Conservation (phyloP, 2,113 vertebrate species). For the Saimiri boliviensis region DNA sequence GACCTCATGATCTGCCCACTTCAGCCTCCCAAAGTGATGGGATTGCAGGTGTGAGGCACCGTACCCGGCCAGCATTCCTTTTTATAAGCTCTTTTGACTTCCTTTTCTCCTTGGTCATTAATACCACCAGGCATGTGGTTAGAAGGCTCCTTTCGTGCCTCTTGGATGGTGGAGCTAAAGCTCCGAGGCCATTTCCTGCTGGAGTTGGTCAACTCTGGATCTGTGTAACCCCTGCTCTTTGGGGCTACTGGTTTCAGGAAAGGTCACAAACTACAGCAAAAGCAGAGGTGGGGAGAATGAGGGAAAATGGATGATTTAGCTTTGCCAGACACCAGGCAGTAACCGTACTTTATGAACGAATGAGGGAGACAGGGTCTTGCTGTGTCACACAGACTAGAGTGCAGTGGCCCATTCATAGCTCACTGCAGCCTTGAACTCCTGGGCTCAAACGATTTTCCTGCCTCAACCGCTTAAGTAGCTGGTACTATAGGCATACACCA, state of each 20-base stretch:
- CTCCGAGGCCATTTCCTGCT: not conserved
- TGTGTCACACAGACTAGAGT: too few relatives aligned
- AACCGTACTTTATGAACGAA: too few relatives aligned
- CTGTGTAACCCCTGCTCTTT: not conserved
- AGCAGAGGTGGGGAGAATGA: not conserved
- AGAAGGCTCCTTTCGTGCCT: not conserved
- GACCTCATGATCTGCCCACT: too few relatives aligned
- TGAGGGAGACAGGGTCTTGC: too few relatives aligned
- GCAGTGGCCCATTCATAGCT: too few relatives aligned
- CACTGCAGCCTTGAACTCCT: too few relatives aligned
- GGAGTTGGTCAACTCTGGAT: not conserved
- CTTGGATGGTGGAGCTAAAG: not conserved
- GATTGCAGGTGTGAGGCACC: too few relatives aligned
- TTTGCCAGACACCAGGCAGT: not conserved
- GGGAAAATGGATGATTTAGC: not conserved
- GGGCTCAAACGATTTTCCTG: too few relatives aligned
- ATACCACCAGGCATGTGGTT: not conserved
- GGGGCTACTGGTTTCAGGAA: constrained; percentile 5
- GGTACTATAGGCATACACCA: too few relatives aligned
- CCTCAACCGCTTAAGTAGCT: too few relatives aligned
- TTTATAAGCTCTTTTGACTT: not conserved
- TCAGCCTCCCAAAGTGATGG: too few relatives aligned
- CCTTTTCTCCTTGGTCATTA: not conserved
- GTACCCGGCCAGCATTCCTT: not conserved
- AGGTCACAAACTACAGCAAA: not conserved